Evolutionary conservation across 2,888 invertebrate genomes (phyloP), one percentile per base, ranked within the genome.

Genomic region (Capitulum mitella): DNA sequence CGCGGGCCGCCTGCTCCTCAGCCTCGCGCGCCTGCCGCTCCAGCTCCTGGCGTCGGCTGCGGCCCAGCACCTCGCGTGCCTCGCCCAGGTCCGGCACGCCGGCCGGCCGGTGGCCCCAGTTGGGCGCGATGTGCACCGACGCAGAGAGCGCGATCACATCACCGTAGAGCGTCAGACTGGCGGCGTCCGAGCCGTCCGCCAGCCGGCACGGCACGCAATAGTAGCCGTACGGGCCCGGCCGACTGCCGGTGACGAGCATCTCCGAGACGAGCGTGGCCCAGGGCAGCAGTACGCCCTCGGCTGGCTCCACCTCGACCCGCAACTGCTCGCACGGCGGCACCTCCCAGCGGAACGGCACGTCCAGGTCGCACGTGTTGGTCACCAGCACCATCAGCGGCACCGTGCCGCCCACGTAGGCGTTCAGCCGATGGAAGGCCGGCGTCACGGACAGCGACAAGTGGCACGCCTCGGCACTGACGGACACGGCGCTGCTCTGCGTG

Each of bases 401-500:
- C 26, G 70, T 70, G 26, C 70, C 70, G 70, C 19, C 70, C 40
- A 70, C 26, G 70, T 70, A 70, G 40, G 70, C 70, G 40, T 70
- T 26, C 70, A 70, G 37, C 70, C 37, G 37, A 26, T 70, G 70
- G 40, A 70, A 89, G 89, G 14, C 88, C 85, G 77, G 94, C 86
- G 78, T 91, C 92, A 83, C 90, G 89, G 80, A 93, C 89, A 83
- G 70, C 26, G 70, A 70, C 26, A 70, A 40, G 70, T 70, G 40
- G 37, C 70, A 70, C 37, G 90, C 87, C 80, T 91, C 89, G 84
- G 92, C 87, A 84, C 91, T 91, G 85, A 92, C 92, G 84, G 92
- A 92, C 79, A 92, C 86, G 90, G 90, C 92, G 84, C 91, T 92
- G 82, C 83, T 83, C 32, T 84, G 80, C 22, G 84, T 80, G 80